Percentiles rank a stretch among this genome's conserved stretches.
These are phyloP conservation scores for Alethe castanea DNA, from an alignment of 2,113 vertebrate species.

Conservation along the genomic window DNA sequence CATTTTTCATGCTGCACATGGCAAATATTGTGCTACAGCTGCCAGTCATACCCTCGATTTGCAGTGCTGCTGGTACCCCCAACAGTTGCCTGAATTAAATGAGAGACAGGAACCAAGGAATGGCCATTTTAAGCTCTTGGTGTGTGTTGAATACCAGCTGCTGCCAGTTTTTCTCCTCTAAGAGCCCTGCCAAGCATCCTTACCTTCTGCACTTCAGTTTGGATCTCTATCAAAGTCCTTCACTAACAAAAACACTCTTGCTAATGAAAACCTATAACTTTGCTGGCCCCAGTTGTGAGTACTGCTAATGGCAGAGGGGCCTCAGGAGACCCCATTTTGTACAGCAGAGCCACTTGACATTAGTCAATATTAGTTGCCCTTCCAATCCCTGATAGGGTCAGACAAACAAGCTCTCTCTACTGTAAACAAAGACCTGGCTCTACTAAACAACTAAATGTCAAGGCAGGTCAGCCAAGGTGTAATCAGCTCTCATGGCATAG, in stretches of 20 bases:
- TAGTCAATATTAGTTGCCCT: background rate
- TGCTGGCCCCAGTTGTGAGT: background rate
- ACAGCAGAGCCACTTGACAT: slow-evolving; percentile 2
- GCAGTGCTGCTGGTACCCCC: background rate
- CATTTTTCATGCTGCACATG: background rate
- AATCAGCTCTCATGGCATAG: background rate
- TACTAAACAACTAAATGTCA: background rate
- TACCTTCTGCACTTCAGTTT: background rate
- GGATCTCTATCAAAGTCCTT: slow-evolving; percentile 27
- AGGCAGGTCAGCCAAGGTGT: slow-evolving; percentile 29
- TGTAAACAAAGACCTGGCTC: background rate
- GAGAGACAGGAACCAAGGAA: background rate
- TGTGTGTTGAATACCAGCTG: background rate
- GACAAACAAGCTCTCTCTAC: background rate
- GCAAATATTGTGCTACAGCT: background rate
- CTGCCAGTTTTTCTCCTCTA: background rate
- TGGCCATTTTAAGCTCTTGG: background rate
- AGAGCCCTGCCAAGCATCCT: slow-evolving; percentile 8
- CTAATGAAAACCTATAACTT: background rate
- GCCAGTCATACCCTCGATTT: background rate
- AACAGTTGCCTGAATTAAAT: background rate
- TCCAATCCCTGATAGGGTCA: background rate
- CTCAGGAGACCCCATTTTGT: background rate
- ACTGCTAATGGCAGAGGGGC: background rate
- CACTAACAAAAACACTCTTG: background rate